Evolutionary conservation across 2,888 invertebrate genomes (phyloP), one percentile per base, ranked within the genome.

Genomic region (Pollenia labialis): DNA sequence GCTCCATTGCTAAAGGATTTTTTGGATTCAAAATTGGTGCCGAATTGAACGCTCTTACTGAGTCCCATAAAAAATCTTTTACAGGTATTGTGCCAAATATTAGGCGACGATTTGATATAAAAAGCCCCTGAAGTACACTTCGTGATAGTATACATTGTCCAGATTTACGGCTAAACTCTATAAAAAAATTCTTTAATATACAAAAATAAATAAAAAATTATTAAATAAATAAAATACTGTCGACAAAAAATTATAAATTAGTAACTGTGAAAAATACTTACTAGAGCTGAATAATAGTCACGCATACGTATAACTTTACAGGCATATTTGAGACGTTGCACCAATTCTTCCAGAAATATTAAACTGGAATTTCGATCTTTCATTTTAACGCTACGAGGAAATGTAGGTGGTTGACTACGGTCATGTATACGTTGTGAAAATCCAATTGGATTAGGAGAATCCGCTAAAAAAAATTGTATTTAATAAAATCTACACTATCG

Each of bases 341-440:
- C 95, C 90, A 99, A 95, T 91, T 96, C 96, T 90, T 97, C 96
- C 86, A 98, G 93, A 50, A 98, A 97, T 91, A 97, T 97, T 72
- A 94, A 94, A 88, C 96, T 94, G 1, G 94, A 93, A 46, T 93
- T 91, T 12, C 95, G 94, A 64, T 96, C 96, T 89, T 97, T 97
- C 90, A 99, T 98, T 93, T 97, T 97, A 0, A 98, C 98, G 93
- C 98, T 99, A 23, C 99, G 96, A 0, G 99, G 99, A 94, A 99
- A 99, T 18, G 99, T 99, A 0, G 99, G 99, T n/a, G 99, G 99
- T 79, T 99, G 94, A 71, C 99, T 94, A 60, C 98, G 95, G 93
- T 99, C 99, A 94, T 99, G 99, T 62, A 99, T 97, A 93, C 98
- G 96, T 4, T 99, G 98, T 91, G 99, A 98, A 94, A 99, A 99